These are phyloP conservation scores for Euwallacea similis DNA, from an alignment of 1,140 invertebrate species.

Conservation along the genomic window DNA sequence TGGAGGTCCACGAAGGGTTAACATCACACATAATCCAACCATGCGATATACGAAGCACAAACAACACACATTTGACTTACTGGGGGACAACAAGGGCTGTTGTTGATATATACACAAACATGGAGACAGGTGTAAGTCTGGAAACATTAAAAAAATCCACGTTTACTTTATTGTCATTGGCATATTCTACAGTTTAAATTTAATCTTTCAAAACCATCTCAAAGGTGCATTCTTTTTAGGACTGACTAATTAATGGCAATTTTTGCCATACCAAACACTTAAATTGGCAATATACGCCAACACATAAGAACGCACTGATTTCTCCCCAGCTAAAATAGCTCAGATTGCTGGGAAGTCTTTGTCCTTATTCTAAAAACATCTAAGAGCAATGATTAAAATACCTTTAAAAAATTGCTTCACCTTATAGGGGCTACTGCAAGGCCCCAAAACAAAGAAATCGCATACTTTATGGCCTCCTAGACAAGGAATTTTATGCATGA, in stretches of 20 bases:
- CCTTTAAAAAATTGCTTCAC: conserved; percentile 11
- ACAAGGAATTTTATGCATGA: conserved; percentile 21
- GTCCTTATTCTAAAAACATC: conserved; percentile 12
- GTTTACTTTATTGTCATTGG: background rate
- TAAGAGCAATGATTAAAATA: conserved; percentile 8
- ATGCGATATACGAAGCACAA: conserved; percentile 3
- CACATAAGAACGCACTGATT: conserved; percentile 4
- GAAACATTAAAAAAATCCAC: conserved; percentile 51
- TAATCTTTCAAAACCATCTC: too few species aligned
- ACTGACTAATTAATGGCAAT: too few species aligned
- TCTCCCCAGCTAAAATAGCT: conserved; percentile 13
- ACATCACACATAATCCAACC: background rate
- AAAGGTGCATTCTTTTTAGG: too few species aligned
- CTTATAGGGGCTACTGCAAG: conserved; percentile 13
- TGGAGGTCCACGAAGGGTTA: too few species aligned
- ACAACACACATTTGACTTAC: conserved; percentile 63
- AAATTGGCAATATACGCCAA: conserved; percentile 10
- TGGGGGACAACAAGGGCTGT: conserved; percentile 76
- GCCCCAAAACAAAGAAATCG: conserved; percentile 27
- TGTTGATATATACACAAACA: conserved; percentile 81
- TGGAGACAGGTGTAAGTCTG: conserved; percentile 88
- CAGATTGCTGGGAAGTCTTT: conserved; percentile 6
- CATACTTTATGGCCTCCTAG: conserved; percentile 6
- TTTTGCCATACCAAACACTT: background rate
- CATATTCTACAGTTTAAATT: background rate